Evolutionary conservation across 2,888 invertebrate species (phyloP), one percentile per base, ranked within the genome.

Genomic region (Drosophila greeni): DNA sequence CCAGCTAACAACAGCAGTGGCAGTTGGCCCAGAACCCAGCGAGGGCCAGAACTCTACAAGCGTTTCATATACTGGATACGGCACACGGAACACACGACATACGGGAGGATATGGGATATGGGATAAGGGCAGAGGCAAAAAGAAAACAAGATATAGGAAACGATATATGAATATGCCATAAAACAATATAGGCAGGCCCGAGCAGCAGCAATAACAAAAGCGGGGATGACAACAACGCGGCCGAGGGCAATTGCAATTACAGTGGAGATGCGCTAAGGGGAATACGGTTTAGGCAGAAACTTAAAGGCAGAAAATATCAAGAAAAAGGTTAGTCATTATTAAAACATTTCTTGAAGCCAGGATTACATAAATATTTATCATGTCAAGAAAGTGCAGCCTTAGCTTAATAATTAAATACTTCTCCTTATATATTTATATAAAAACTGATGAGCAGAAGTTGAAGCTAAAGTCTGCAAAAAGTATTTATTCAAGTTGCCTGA

Each of bases 131-230:
- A 23, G 8, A 12, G 65, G 47, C 52, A 55, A 66, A 55, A 55
- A 40, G 45, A 66, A 47, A 47, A 52, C 52, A 56, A 56, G 36
- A 52, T 56, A 56, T 47, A 60, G 79, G 73, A 77, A 73, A 73
- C 81, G 75, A 83, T 81, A 83, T 80, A 83, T 83, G 83, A 83
- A 80, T 80, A 77, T 83, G 82, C 79, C 79, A 81, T 80, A 80
- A 80, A 80, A 80, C 83, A 80, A 80, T 80, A 71, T 71, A 80
- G 70, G 70, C 70, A 69, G 74, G 62, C 69, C 61, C 71, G 43
- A 18, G 18, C 43, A 75, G 71, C 53, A 73, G 70, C 77, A 71
- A 68, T 75, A 77, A 47, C 72, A 76, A 51, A 47, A 65, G 49
- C 58, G 51, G 24, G 40, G 62, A 36, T 47, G 60, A 49, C 64